phyloP scores from a whole-genome alignment of 2,113 vertebrate genomes.

The Rutilus rutilus region DNA sequence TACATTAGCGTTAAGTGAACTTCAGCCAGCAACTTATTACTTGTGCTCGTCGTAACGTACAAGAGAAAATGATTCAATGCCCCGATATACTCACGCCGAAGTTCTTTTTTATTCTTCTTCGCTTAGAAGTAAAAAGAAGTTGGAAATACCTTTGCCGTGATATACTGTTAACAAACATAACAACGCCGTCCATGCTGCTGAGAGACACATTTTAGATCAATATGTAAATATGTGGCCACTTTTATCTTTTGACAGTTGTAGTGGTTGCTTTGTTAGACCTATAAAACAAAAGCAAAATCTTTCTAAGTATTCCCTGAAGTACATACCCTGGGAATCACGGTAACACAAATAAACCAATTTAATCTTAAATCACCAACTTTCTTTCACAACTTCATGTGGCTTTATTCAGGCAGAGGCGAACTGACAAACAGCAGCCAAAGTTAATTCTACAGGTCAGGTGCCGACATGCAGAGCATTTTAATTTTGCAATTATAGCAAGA shows the following conservation, averaged over 20 bases:
- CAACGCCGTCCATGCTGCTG: too few relatives aligned
- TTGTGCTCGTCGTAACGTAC: too few relatives aligned
- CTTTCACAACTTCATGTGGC: neutral
- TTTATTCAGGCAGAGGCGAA: neutral
- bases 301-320: neutral
- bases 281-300: neutral
- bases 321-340: neutral
- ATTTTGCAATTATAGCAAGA: constrained; percentile 26
- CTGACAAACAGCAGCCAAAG: constrained; percentile 14
- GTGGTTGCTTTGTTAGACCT: neutral
- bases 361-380: constrained; percentile 12
- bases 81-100: too few relatives aligned
- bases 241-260: neutral
- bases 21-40: too few relatives aligned
- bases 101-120: too few relatives aligned
- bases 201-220: too few relatives aligned
- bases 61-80: too few relatives aligned
- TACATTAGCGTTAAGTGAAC: too few relatives aligned
- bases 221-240: neutral
- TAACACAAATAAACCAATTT: neutral
- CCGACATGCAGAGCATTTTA: constrained; percentile 2
- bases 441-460: constrained; percentile 16
- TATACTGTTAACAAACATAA: too few relatives aligned
- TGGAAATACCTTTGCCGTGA: too few relatives aligned
- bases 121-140: too few relatives aligned